Evolutionary conservation across 1,140 invertebrate genomes (phyloP).

Genomic region (Sitophilus oryzae): DNA sequence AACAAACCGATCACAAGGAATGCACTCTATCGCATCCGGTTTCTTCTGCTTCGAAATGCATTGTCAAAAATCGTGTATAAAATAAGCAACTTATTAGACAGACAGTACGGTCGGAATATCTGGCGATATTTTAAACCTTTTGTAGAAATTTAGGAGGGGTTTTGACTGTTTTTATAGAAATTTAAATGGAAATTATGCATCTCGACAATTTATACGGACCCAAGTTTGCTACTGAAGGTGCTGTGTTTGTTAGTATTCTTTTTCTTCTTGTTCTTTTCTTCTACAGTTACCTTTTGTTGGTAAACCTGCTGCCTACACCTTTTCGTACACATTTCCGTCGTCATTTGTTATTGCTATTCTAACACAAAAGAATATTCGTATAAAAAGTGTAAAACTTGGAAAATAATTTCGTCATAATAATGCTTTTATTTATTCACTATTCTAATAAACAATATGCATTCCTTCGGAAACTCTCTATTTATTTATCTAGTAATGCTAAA

Average conservation of each 20-base stretch:
- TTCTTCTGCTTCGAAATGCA: slow-evolving; percentile 10
- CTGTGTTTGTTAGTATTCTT: slow-evolving; percentile 9
- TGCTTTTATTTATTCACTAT: too few relatives aligned
- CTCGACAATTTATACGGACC: slow-evolving; percentile 6
- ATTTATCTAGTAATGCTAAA: too few relatives aligned
- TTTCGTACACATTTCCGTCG: background rate
- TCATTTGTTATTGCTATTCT: too few relatives aligned
- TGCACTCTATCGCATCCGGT: slow-evolving; percentile 12
- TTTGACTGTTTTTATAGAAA: slow-evolving; percentile 25
- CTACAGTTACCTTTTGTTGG: background rate
- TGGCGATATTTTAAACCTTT: slow-evolving; percentile 12
- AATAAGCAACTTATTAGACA: slow-evolving; percentile 22
- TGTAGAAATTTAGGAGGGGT: slow-evolving; percentile 16
- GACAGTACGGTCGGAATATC: background rate
- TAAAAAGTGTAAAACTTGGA: too few relatives aligned
- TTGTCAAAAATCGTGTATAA: slow-evolving; percentile 21
- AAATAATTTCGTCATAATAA: too few relatives aligned
- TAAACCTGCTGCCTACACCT: background rate
- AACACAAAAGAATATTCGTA: too few relatives aligned
- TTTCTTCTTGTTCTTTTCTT: slow-evolving; percentile 3
- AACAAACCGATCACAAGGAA: slow-evolving; percentile 5
- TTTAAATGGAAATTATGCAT: slow-evolving; percentile 25
- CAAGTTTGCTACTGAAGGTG: slow-evolving; percentile 15
- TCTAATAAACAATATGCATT: too few relatives aligned
- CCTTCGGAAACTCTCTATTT: too few relatives aligned